Evolutionary conservation across 1,140 invertebrate genomes (phyloP).

Genomic region (Eriocheir sinensis): DNA sequence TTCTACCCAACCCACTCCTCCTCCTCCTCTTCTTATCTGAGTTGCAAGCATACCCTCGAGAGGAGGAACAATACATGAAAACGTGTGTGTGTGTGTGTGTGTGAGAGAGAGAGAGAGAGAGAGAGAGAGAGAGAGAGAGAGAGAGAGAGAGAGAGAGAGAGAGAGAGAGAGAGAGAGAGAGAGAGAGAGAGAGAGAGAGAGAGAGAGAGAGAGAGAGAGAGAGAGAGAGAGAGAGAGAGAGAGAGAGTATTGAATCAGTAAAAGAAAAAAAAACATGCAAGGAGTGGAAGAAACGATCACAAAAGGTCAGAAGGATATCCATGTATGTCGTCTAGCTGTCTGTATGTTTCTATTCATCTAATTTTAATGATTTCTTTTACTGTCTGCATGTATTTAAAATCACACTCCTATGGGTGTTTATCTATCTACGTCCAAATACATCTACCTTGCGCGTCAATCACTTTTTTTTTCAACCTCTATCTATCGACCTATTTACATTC

Average conservation of each 20-base stretch:
- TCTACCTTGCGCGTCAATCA: too few relatives aligned
- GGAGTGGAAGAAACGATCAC: background rate
- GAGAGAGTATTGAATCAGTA: background rate
- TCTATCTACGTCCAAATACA: too few relatives aligned
- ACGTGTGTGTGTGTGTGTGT: background rate
- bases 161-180: constrained; percentile 53
- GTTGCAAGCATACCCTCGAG: background rate
- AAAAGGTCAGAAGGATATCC: background rate
- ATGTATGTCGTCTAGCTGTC: too few relatives aligned
- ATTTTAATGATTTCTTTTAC: too few relatives aligned
- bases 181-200: constrained; percentile 47
- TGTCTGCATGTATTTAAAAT: background rate
- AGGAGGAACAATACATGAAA: background rate
- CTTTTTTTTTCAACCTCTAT: too few relatives aligned
- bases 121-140: constrained; percentile 41
- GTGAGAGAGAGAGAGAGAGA: background rate
- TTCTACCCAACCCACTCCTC: background rate
- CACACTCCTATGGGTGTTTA: too few relatives aligned
- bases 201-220: constrained; percentile 32
- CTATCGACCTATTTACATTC: too few relatives aligned
- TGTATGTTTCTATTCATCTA: too few relatives aligned
- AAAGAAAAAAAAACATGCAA: background rate
- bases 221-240: background rate
- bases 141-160: constrained; percentile 54
- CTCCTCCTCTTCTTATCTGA: background rate